Base-by-base conservation (phyloP, 2,113 vertebrate species). In the Oncorhynchus keta region DNA sequence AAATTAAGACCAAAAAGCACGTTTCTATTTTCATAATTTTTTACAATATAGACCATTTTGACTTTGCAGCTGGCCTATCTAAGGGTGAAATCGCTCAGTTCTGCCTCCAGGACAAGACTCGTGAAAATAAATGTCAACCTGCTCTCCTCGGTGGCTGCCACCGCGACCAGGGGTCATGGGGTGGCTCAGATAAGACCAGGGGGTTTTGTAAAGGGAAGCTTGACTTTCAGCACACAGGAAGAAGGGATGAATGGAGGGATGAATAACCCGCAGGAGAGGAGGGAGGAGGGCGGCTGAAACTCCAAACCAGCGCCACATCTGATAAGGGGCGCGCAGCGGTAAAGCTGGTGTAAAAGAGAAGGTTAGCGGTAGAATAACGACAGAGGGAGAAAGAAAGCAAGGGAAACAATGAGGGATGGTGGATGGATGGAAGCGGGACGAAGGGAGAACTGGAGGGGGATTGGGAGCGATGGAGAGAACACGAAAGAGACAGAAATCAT, bases 171-270 rank as follows among this genome's bases (percentile, higher is more conserved):
- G 90, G 95, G 95, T 95, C 93, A 87, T 64, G 85, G 94, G 94
- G 93, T 92, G 92, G 92, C 87, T 75, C 89, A 94, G 95, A 96
- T 97, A 95, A 96, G 93, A 85, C 83, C 70, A 79, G 80, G 80
- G 74, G 92, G 92, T 93, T 92, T 96, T 95, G 95, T 96, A 94
- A 92, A 88, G 73, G 85, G 86, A 88, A 94, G 95, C 94, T 95
- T 93, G 95, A 93, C 95, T 96, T 95, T 96, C 94, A 93, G 93
- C 83, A 84, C 83, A 89, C 95, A 96, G 96, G 94, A 96, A 96
- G 93, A 75, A 80, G 83, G 90, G 73, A 92, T 95, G 94, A 95
- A 95, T 45, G 93, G 75, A 80, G 83, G 90, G 73, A 92, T 95
- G 94, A 95, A 95, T 91, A 92, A 93, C 78, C 51, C 70, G 77